Evolutionary conservation across 1,140 invertebrate species (phyloP).

Genomic region (Diachasmimorpha longicaudata): DNA sequence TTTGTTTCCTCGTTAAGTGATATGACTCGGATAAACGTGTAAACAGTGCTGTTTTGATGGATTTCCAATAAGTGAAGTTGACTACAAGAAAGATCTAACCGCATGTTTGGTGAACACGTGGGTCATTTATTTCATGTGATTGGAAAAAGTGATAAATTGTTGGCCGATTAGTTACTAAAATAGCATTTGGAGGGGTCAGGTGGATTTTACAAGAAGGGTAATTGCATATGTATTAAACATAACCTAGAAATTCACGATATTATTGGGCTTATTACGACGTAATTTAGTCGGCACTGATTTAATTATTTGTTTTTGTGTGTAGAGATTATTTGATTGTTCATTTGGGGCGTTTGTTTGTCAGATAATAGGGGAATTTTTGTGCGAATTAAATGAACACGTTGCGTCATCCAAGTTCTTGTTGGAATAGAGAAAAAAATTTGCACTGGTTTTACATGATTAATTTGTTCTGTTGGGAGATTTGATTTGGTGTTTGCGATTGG

Average conservation of each 20-base stretch:
- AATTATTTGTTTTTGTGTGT: not conserved
- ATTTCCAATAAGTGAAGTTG: too few relatives aligned
- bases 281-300: not conserved
- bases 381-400: not conserved
- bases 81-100: too few relatives aligned
- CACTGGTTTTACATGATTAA: not conserved
- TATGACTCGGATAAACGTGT: not conserved
- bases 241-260: not conserved
- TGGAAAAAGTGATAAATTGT: too few relatives aligned
- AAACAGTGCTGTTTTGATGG: not conserved
- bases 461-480: not conserved
- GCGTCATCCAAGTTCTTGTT: not conserved
- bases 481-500: not conserved
- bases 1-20: not conserved
- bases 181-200: too few relatives aligned
- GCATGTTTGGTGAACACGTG: not conserved
- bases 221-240: not conserved
- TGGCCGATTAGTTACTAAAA: too few relatives aligned
- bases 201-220: not conserved
- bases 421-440: not conserved
- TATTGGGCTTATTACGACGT: not conserved
- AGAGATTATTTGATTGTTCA: not conserved
- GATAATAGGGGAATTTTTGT: not conserved
- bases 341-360: not conserved
- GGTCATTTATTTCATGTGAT: not conserved